Evolutionary conservation across 1,140 invertebrate species (phyloP), one percentile per base, ranked within the genome.

Genomic region (Drosophila ambigua): DNA sequence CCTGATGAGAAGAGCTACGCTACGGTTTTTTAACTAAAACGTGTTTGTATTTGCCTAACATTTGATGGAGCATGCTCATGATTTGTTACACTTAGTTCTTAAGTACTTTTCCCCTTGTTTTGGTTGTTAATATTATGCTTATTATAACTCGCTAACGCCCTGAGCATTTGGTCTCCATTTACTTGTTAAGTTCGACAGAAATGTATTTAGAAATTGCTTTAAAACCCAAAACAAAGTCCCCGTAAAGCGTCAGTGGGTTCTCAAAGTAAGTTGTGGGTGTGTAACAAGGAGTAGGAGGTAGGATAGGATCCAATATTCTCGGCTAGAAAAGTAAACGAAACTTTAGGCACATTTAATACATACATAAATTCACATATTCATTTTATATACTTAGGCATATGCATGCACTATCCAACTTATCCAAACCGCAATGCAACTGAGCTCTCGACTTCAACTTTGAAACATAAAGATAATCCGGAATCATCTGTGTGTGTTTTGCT

Each of bases 121-220:
- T 80, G 50, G 54, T 78, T 52, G 62, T 88, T 54, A 80, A 77
- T 75, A 67, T 73, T 77, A 74, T 74, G 63, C 72, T 75, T 87
- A 75, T 72, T 73, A 54, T 87, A 87, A 88, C 83, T 79, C 79
- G 77, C 76, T 90, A 90, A 80, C 90, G 87, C 87, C 87, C 87
- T 90, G 87, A 90, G 87, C 87, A 90, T 90, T 90, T 90, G 87
- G 87, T 90, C 87, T 90, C 87, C 87, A 90, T 89, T 89, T 88
- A 79, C 77, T 69, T 89, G 74, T 89, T 89, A 88, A 89, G 84
- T 87, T 87, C 79, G 77, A 73, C 81, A 77, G 65, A 80, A 79
- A 80, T 85, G 65, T 46, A 55, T 69, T 58, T 41, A 24, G 52
- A 39, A 49, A 59, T 57, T 23, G 43, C 59, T 67, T 31, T 62